phyloP scores from a whole-genome alignment of 2,113 vertebrate genomes.

The Mesocricetus auratus region DNA sequence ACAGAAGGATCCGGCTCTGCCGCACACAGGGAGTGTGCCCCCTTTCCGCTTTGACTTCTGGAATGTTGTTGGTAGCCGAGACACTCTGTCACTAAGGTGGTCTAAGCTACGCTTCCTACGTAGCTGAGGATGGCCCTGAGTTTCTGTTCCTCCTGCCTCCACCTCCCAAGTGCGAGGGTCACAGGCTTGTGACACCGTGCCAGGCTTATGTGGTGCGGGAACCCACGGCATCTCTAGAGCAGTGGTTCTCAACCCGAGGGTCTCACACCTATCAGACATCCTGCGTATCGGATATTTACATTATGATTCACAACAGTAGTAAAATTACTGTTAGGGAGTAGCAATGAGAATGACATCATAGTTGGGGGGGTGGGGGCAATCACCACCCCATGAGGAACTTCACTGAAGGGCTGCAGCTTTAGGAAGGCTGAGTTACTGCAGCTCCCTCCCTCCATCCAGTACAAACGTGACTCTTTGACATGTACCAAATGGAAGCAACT shows the following conservation, averaged over 20 bases:
- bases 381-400: neutral
- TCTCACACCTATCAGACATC: neutral
- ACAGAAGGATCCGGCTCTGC: neutral
- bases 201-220: no score
- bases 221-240: neutral
- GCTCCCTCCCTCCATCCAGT: neutral
- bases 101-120: no score
- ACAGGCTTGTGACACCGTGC: no score
- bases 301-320: neutral
- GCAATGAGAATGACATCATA: neutral
- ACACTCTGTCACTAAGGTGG: neutral
- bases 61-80: neutral
- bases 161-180: no score
- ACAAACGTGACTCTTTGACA: neutral
- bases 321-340: neutral
- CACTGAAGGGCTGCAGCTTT: neutral
- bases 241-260: no score
- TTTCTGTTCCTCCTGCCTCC: no score
- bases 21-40: fast-evolving
- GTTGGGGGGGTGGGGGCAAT: no score
- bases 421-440: neutral
- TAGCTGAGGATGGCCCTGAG: no score
- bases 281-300: neutral
- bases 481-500: neutral
- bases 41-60: neutral